Evolutionary conservation across 1,140 invertebrate species (phyloP), one percentile per base, ranked within the genome.

Genomic region (Hyposmocoma kahamanoa): DNA sequence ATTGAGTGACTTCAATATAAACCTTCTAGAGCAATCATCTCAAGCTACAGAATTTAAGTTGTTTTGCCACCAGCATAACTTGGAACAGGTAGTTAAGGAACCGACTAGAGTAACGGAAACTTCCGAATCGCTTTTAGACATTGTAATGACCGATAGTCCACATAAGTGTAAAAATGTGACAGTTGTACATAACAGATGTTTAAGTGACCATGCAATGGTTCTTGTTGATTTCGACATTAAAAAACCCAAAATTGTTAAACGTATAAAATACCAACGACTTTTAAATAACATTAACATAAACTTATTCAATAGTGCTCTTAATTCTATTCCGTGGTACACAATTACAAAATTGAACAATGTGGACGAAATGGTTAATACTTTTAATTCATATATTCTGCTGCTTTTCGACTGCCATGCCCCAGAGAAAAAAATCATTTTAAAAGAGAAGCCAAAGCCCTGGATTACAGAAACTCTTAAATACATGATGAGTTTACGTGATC

Each of bases 351-450:
- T 41, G 10, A 5, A 18, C 10, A 32, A 51, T 22, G 50, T 59
- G 3, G 15, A 63, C 15, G 13, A 42, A 11, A 59, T 56, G 60
- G 45, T 63, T 1, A 13, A 50, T 22, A 38, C 8, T 3, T 64
- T 64, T 20, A 52, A 53, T 48, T 22, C 6, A 8, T 50, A 30
- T 34, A 38, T 60, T 9, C 28, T 18, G 11, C 21, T 22, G 9
- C n/a, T 64, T 8, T 64, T 57, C 48, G 49, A 60, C 39, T 13
- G 26, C n/a, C 56, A 67, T 42, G 59, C 59, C 3, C 59, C 63
- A 2, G 0, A 42, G 2, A 48, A 39, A 22, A 36, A 42, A 10
- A 48, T 32, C 18, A 44, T 13, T 17, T 22, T 67, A n/a, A 56
- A 45, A 36, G 13, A 47, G 2, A 47, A 44, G 11, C 34, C 46